phyloP scores from a whole-genome alignment of 2,113 vertebrate species.

The Sciurus niger region DNA sequence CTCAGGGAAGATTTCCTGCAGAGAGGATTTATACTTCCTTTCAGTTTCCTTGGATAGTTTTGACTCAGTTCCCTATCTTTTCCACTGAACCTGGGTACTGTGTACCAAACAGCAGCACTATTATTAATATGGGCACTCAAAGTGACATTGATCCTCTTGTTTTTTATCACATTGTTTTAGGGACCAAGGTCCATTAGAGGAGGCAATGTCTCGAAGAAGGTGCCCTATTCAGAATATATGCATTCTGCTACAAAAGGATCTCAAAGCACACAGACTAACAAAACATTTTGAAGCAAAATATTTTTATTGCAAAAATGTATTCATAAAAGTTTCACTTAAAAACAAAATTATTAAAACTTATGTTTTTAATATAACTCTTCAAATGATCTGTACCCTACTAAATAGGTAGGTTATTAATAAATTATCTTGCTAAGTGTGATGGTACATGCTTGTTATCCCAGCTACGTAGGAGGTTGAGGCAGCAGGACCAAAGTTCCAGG shows the following conservation, averaged over 20 bases:
- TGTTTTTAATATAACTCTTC: not conserved
- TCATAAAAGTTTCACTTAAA: conserved; percentile 38
- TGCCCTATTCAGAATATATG: not conserved
- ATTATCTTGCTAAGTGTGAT: not conserved
- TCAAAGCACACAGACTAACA: not conserved
- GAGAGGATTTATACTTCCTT: not conserved
- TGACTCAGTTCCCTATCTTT: not conserved
- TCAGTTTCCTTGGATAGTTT: not conserved
- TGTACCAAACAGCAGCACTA: not conserved
- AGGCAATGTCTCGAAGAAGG: not conserved
- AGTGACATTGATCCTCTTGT: not conserved
- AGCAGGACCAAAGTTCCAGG: too few species aligned
- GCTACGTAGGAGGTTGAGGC: too few species aligned
- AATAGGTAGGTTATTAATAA: conserved; percentile 19
- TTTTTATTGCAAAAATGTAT: conserved; percentile 44
- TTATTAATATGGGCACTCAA: not conserved
- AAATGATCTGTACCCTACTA: not conserved
- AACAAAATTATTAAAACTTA: not conserved
- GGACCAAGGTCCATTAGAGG: not conserved
- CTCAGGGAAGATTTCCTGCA: not conserved
- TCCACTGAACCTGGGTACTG: not conserved
- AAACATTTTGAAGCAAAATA: not conserved
- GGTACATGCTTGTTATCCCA: too few species aligned
- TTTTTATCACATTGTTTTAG: not conserved
- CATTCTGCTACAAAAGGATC: not conserved